phyloP scores from a whole-genome alignment of 2,888 invertebrate genomes.

The Agrilus biguttatus region DNA sequence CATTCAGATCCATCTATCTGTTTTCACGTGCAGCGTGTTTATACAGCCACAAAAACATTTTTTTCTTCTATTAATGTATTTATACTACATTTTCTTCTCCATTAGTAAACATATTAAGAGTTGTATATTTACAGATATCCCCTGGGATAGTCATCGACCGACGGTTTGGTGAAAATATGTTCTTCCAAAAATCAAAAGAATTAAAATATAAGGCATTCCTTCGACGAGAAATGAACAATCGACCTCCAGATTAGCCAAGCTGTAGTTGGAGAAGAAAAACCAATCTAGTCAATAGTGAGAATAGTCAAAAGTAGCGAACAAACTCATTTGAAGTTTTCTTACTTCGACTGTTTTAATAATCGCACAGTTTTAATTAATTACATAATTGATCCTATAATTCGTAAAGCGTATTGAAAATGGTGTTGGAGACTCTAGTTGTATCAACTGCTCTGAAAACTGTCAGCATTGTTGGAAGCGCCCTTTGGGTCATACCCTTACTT shows the following conservation, averaged over 20 bases:
- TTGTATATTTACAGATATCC: too few species aligned
- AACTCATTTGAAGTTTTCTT: constrained; percentile 1
- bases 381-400: neutral
- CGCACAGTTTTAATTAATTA: too few species aligned
- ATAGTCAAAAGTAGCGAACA: neutral
- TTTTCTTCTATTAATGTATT: too few species aligned
- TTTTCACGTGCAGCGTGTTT: too few species aligned
- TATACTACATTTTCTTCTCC: too few species aligned
- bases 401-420: constrained; percentile 37
- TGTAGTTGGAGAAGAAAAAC: constrained; percentile 4
- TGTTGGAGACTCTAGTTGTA: constrained; percentile 56
- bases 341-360: neutral
- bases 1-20: too few species aligned
- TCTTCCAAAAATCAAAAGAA: too few species aligned
- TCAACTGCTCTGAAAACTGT: constrained; percentile 68
- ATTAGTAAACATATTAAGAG: too few species aligned
- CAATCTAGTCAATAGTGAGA: constrained; percentile 9
- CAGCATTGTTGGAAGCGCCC: constrained; percentile 57
- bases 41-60: too few species aligned
- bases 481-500: constrained; percentile 74
- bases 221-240: constrained; percentile 20
- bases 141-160: too few species aligned
- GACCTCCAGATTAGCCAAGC: constrained; percentile 17
- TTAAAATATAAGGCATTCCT: too few species aligned
- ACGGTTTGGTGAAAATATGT: too few species aligned